These are phyloP conservation scores for Spodoptera picta DNA, from an alignment of 2,888 invertebrate species.

Conservation along the genomic window DNA sequence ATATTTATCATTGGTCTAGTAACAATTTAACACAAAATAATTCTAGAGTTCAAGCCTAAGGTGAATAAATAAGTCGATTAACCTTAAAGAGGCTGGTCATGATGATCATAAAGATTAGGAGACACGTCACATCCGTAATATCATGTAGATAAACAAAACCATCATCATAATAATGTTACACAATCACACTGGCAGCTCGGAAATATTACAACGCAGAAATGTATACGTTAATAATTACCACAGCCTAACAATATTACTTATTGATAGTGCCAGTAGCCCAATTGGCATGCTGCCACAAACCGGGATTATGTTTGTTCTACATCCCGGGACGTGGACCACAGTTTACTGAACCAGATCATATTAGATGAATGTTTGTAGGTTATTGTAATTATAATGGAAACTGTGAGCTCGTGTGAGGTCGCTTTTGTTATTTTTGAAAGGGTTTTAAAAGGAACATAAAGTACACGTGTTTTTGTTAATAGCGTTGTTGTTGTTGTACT, in stretches of 20 bases:
- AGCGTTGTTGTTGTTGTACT: too few species aligned
- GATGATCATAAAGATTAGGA: too few species aligned
- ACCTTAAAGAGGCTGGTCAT: too few species aligned
- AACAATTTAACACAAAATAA: too few species aligned
- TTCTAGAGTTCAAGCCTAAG: too few species aligned
- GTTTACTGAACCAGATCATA: conserved; percentile 27
- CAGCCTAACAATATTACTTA: conserved; percentile 53
- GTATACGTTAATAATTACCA: conserved; percentile 26
- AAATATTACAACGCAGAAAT: conserved; percentile 8
- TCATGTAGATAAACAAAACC: too few species aligned
- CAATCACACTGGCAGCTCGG: conserved; percentile 5
- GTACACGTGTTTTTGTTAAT: too few species aligned
- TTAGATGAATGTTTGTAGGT: conserved; percentile 31
- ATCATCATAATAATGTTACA: too few species aligned
- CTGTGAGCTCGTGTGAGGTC: neutral
- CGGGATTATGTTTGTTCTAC: conserved; percentile 51
- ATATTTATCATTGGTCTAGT: too few species aligned
- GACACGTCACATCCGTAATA: too few species aligned
- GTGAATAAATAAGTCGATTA: too few species aligned
- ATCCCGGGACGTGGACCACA: conserved; percentile 35
- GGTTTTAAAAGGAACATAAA: too few species aligned
- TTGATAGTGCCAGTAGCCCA: conserved; percentile 49
- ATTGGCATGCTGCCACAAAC: conserved; percentile 54
- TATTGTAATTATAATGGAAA: conserved; percentile 21
- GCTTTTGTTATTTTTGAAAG: conserved; percentile 1